Conservation (phyloP, 2,797 vertebrate species). For the Sebastes glaucus region DNA sequence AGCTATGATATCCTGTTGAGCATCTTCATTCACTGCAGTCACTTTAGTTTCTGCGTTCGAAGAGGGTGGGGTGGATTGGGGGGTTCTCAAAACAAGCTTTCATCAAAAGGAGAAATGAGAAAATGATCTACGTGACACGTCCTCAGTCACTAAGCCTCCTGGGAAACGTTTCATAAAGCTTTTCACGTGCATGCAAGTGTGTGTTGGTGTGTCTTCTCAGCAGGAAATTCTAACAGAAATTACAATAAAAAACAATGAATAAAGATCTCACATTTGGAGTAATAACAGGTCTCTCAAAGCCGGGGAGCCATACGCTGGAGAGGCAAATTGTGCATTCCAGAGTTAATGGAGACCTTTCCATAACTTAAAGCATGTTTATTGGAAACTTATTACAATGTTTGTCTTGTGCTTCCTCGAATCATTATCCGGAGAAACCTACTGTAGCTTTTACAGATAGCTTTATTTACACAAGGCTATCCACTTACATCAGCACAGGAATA, state of each 20-base stretch:
- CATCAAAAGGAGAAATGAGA: slow-evolving; percentile 73
- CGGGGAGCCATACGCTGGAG: not conserved
- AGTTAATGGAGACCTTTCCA: slow-evolving; percentile 26
- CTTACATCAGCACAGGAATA: slow-evolving; percentile 47
- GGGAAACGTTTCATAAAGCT: slow-evolving; percentile 68
- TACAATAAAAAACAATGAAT: slow-evolving; percentile 44
- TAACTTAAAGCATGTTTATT: slow-evolving; percentile 43
- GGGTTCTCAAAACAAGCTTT: slow-evolving; percentile 57
- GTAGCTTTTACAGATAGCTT: slow-evolving; percentile 32
- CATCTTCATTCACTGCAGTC: slow-evolving; percentile 56
- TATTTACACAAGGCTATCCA: slow-evolving; percentile 57
- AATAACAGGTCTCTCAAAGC: slow-evolving; percentile 17
- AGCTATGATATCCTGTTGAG: slow-evolving; percentile 60
- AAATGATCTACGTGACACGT: slow-evolving; percentile 72
- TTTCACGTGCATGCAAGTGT: not conserved
- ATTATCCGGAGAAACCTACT: slow-evolving; percentile 38
- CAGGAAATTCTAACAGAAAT: slow-evolving; percentile 37
- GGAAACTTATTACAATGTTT: slow-evolving; percentile 54
- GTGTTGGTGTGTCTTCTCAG: not conserved
- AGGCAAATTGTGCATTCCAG: slow-evolving; percentile 23
- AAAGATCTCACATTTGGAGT: slow-evolving; percentile 17
- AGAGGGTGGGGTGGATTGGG: not conserved
- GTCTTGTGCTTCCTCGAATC: slow-evolving; percentile 56
- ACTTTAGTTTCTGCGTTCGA: slow-evolving; percentile 40
- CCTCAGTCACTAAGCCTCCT: slow-evolving; percentile 47